These are phyloP conservation scores for Hydrozoanthus gracilis DNA, from an alignment of 92 coral and sea anemone genomes.

Conservation along the genomic window DNA sequence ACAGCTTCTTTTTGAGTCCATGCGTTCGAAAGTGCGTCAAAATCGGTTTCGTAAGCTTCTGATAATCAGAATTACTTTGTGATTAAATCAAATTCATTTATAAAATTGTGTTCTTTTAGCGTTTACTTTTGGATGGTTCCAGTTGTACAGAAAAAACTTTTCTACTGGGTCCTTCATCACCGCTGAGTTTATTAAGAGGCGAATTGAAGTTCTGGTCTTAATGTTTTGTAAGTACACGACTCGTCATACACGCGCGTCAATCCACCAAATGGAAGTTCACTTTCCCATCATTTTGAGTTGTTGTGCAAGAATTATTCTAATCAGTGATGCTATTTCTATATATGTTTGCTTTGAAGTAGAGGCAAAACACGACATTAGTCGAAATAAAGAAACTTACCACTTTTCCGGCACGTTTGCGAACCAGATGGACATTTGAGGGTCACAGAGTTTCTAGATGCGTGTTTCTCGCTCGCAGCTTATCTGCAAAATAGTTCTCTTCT, in stretches of 20 bases:
- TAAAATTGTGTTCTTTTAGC: neutral
- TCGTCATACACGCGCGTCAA: neutral
- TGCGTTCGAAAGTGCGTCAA: neutral
- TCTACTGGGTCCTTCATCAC: too few species aligned
- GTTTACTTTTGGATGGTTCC: constrained; percentile 12
- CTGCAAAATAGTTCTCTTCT: neutral
- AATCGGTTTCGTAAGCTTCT: neutral
- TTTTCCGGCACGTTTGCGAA: constrained; percentile 25
- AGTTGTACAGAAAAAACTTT: neutral
- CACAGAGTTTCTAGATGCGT: too few species aligned
- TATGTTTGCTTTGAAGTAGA: neutral
- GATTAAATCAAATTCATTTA: constrained; percentile 9
- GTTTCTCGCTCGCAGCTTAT: neutral
- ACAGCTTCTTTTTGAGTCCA: neutral
- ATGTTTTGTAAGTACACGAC: neutral
- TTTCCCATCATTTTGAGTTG: constrained; percentile 5
- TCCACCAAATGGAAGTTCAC: neutral
- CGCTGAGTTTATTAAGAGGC: neutral
- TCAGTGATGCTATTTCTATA: constrained; percentile 33
- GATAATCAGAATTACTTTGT: neutral
- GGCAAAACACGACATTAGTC: neutral
- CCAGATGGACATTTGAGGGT: constrained; percentile 1
- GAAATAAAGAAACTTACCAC: constrained; percentile 16
- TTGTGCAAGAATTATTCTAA: constrained; percentile 12
- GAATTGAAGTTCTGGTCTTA: neutral